Base-by-base conservation (phyloP, 2,888 invertebrate species). In the Monopis laevigella region DNA sequence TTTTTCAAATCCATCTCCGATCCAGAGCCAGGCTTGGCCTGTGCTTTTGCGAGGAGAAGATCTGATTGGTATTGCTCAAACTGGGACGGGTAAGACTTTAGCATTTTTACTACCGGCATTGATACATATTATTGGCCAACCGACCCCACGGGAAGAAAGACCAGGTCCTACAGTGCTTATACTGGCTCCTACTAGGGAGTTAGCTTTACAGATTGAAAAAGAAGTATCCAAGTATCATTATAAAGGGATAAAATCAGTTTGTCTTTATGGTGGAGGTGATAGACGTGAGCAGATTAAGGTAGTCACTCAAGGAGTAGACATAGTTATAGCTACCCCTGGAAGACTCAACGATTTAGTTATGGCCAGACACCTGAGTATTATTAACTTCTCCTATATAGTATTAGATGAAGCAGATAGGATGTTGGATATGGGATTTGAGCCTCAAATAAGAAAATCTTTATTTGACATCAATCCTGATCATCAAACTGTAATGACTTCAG, bases 401-500 rank as follows among this genome's bases (percentile, higher is more conserved):
- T 71, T 98, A 42, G 98, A 98, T 73, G 98, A 98, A 77, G 93
- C 92, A 7, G 93, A 93, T 62, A 84, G 92, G 45, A 93, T 93
- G 93, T 70, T 93, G 49, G 92, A 92, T 53, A 89, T 92, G 88
- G 92, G 92, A 12, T 93, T 93, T 59, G 92, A 92, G 56, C 92
- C 92, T 2, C 92, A 88, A 84, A 98, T 98, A 48, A 86, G 92
- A 27, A 91, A 90, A 59, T 87, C 90, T 10, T 70, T 95, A 48
- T 80, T 91, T 44, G 88, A 90, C 56, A 86, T 95, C 14, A 84
- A 94, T 41, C 93, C 95, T 5, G 94, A 94, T 59, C 75, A 96
- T 41, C 96, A 98, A 64, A 95, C 95, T n/a, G 87, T 97, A 0
- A 96, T 98, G 96, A 98, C 97, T 0, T 92, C 92, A 59, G 98